Evolutionary conservation across 2,797 vertebrate genomes (phyloP).

Genomic region (Borostomias antarcticus): DNA sequence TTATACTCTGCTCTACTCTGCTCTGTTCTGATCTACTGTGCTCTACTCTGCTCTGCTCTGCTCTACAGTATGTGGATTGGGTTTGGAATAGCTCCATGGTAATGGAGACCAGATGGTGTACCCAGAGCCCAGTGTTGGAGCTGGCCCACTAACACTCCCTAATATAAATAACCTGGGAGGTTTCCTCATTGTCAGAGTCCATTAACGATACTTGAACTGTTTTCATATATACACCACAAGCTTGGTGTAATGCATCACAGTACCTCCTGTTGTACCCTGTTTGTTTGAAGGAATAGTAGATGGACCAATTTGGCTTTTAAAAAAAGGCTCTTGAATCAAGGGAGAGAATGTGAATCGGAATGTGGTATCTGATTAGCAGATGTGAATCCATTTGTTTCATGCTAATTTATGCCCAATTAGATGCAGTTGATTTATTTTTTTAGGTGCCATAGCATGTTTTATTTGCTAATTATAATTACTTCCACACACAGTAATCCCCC

Average conservation of each 20-base stretch:
- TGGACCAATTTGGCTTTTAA: conserved; percentile 34
- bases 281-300: conserved; percentile 43
- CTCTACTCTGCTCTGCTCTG: conserved; percentile 15
- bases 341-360: conserved; percentile 11
- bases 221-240: conserved; percentile 24
- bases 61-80: conserved; percentile 23
- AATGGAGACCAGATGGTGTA: conserved; percentile 44
- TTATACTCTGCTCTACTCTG: conserved; percentile 8
- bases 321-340: conserved; percentile 19
- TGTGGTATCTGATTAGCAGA: conserved; percentile 74
- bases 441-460: conserved; percentile 6
- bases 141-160: conserved; percentile 25
- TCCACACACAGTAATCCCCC: background rate
- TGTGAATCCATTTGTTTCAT: conserved; percentile 59
- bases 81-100: conserved; percentile 39
- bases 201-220: conserved; percentile 53
- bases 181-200: conserved; percentile 53
- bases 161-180: conserved; percentile 55
- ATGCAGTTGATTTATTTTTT: conserved; percentile 53
- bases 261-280: conserved; percentile 50
- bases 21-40: background rate
- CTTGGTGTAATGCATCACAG: conserved; percentile 41
- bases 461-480: conserved; percentile 13
- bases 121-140: conserved; percentile 31
- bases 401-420: conserved; percentile 56